Conservation (phyloP, 2,888 invertebrate genomes). For the Ormyrus pomaceus region DNA sequence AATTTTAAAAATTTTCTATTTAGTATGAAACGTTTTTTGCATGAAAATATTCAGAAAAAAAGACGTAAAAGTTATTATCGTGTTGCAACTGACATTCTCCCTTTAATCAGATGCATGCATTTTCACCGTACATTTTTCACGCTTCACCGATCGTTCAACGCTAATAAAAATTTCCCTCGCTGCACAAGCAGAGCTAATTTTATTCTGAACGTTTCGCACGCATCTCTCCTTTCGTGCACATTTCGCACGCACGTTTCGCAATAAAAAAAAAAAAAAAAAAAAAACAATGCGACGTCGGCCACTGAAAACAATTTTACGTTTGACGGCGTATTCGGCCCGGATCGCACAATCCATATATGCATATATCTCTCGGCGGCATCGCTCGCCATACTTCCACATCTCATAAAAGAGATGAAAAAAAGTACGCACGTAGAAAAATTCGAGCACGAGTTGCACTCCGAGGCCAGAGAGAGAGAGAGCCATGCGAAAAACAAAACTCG, state of each 20-base stretch:
- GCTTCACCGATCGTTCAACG: too few species aligned
- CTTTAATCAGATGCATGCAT: too few species aligned
- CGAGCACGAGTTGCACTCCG: neutral
- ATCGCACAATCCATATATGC: neutral
- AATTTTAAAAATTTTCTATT: neutral
- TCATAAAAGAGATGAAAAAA: constrained; percentile 3
- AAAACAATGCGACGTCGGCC: neutral
- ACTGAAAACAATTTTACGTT: constrained; percentile 37
- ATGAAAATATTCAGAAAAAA: too few species aligned
- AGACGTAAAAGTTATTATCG: too few species aligned
- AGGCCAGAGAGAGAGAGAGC: neutral
- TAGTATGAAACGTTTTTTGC: neutral
- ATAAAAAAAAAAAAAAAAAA: neutral
- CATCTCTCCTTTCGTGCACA: constrained; percentile 4
- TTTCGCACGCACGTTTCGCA: neutral
- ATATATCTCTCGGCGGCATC: constrained; percentile 3
- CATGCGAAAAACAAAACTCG: neutral
- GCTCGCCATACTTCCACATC: constrained; percentile 8
- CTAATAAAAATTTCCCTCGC: too few species aligned
- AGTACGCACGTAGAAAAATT: neutral
- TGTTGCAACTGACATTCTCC: too few species aligned
- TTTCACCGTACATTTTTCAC: too few species aligned
- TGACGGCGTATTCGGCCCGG: neutral
- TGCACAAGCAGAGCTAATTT: too few species aligned
- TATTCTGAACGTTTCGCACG: neutral